Conservation (phyloP, 2,888 invertebrate genomes). For the Tipula unca region DNA sequence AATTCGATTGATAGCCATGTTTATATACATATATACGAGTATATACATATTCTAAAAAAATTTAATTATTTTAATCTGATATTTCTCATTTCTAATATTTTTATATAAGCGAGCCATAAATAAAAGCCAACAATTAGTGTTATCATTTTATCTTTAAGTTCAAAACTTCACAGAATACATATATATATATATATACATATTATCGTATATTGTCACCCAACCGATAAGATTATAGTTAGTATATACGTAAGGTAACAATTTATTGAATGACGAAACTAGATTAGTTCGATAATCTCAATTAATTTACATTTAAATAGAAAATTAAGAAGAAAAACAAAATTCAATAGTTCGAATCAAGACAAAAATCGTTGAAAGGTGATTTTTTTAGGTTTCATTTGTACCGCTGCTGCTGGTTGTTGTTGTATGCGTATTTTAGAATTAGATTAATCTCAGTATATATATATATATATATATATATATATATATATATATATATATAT, state of each 20-base stretch:
- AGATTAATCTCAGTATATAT: not conserved
- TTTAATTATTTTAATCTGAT: not conserved
- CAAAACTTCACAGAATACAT: not conserved
- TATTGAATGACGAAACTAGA: not conserved
- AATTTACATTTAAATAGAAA: slow-evolving; percentile 8
- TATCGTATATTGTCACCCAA: not conserved
- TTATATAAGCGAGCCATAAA: not conserved
- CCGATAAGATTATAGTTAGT: not conserved
- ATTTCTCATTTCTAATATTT: no score
- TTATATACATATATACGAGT: no score
- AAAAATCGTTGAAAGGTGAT: not conserved
- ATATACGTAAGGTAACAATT: not conserved
- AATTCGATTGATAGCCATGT: not conserved
- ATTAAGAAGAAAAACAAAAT: not conserved
- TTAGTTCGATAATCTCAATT: not conserved
- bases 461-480: no score
- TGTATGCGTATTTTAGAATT: not conserved
- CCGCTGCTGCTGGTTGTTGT: not conserved
- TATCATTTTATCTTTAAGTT: not conserved
- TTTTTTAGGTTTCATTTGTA: not conserved
- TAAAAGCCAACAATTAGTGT: not conserved
- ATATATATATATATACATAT: not conserved
- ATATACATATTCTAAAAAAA: not conserved
- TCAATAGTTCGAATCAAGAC: not conserved
- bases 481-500: no score